Base-by-base conservation (phyloP, 2,888 invertebrate species). In the Alloscopus bannaensis region DNA sequence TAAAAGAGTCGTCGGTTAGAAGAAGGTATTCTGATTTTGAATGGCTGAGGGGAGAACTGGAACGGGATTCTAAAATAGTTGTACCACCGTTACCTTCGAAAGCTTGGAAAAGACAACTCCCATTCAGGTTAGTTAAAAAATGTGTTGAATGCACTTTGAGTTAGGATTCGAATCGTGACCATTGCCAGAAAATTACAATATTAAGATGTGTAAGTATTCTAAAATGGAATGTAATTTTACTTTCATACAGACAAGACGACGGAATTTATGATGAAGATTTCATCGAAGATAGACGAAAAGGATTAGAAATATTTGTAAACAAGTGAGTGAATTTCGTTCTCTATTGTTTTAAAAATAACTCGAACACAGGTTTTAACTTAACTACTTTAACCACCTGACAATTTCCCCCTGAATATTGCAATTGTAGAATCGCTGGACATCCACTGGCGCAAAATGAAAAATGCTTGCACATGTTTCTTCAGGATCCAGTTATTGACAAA, bases 181-280 rank as follows among this genome's bases (percentile, higher is more conserved):
- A n/a, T n/a, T n/a, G n/a, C n/a, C n/a, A n/a, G n/a, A n/a, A n/a
- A n/a, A n/a, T n/a, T n/a, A n/a, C n/a, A n/a, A n/a, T n/a, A n/a
- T n/a, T n/a, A n/a, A n/a, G n/a, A 31, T 64, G 64, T 60, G 28
- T 3, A 29, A 18, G 26, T 50, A 16, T 29, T 47, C 31, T 24
- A 42, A 36, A 16, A 6, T 55, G 22, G 24, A 55, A 55, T 28
- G 47, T 57, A 24, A 26, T 80, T 62, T 29, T 62, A 8, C 11
- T 16, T 59, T 3, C 20, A 28, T 55, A 16, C 22, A 86, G 99
- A 84, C 94, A 96, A 16, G 99, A 99, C 88, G 99, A 99, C 90
- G 99, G 99, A 70, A 97, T 99, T 87, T 99, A 97, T 89, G 99
- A 99, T 89, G 99, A 99, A 88, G 98, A 97, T 88, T 99, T 99